These are phyloP conservation scores for Serilophus lunatus DNA, from an alignment of 2,113 vertebrate species.

Conservation along the genomic window DNA sequence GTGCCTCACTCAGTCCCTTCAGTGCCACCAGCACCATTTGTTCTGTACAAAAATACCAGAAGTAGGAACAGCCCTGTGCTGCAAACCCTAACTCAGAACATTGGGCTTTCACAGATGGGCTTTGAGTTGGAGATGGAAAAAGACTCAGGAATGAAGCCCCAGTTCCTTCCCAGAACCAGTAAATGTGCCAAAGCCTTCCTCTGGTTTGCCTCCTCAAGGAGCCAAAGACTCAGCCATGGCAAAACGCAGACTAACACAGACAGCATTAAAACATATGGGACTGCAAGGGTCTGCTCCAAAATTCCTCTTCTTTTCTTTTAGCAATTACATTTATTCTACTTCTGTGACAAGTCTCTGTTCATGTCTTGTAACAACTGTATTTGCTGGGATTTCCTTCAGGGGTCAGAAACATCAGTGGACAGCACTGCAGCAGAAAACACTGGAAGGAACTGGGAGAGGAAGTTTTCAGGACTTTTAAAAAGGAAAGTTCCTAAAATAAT, in stretches of 20 bases:
- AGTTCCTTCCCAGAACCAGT: neutral
- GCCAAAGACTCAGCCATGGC: neutral
- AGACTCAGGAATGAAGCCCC: neutral
- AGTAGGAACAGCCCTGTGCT: neutral
- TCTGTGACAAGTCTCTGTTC: neutral
- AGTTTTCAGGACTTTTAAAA: neutral
- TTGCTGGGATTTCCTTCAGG: neutral
- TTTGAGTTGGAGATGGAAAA: neutral
- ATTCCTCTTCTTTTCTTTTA: neutral
- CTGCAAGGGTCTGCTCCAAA: neutral
- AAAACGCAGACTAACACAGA: neutral
- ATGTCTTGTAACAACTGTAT: neutral
- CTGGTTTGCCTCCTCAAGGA: neutral
- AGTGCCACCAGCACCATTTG: neutral
- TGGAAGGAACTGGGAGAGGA: neutral
- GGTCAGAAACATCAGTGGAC: neutral
- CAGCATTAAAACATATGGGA: neutral
- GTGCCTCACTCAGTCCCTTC: neutral
- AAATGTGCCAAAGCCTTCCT: neutral
- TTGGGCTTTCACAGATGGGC: neutral
- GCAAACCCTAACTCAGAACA: neutral
- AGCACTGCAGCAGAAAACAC: neutral
- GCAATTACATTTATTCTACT: neutral
- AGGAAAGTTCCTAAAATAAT: neutral
- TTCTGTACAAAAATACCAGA: neutral